A percentile compares a stretch with the other conserved stretches of the same genome.
Evolutionary conservation across 37 sponge, comb jelly and placozoan genomes (phyloP).

Genomic region (Crambe crambe): DNA sequence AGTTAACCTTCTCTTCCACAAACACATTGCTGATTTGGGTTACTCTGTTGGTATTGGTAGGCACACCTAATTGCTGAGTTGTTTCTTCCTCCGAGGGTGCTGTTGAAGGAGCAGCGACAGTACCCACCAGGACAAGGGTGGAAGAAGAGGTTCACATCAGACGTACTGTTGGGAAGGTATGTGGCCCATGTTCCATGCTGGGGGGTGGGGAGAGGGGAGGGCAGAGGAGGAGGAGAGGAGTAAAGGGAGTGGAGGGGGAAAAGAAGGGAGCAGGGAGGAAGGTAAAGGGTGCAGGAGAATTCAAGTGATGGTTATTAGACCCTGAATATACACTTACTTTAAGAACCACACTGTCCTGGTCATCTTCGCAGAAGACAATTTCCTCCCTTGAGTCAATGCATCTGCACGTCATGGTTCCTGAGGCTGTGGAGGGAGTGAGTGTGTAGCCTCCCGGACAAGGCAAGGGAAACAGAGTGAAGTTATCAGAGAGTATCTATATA

Average conservation of each 20-base stretch:
- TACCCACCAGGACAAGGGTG: conserved; percentile 57
- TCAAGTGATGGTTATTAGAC: not conserved
- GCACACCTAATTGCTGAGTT: not conserved
- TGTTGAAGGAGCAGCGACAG: conserved; percentile 36
- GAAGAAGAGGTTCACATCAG: conserved; percentile 10
- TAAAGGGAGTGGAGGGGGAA: too few species aligned
- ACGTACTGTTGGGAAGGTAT: not conserved
- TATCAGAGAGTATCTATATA: not conserved
- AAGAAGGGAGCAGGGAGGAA: too few species aligned
- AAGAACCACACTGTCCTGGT: conserved; percentile 42
- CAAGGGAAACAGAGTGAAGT: conserved; percentile 3
- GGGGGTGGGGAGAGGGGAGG: too few species aligned
- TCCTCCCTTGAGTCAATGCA: conserved; percentile 14
- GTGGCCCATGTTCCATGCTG: conserved; percentile 23
- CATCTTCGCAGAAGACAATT: conserved; percentile 42
- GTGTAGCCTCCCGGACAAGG: conserved; percentile 43
- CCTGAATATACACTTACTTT: conserved; percentile 13
- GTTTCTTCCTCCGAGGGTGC: not conserved
- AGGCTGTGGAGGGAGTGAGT: not conserved
- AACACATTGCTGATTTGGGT: conserved; percentile 23
- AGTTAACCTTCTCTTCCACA: conserved; percentile 43
- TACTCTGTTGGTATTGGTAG: conserved; percentile 16
- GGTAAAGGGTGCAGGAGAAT: too few species aligned
- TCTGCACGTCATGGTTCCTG: not conserved
- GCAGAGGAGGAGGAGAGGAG: too few species aligned